phyloP scores from a whole-genome alignment of 2,888 invertebrate genomes.

The Caradrina clavipalpis region DNA sequence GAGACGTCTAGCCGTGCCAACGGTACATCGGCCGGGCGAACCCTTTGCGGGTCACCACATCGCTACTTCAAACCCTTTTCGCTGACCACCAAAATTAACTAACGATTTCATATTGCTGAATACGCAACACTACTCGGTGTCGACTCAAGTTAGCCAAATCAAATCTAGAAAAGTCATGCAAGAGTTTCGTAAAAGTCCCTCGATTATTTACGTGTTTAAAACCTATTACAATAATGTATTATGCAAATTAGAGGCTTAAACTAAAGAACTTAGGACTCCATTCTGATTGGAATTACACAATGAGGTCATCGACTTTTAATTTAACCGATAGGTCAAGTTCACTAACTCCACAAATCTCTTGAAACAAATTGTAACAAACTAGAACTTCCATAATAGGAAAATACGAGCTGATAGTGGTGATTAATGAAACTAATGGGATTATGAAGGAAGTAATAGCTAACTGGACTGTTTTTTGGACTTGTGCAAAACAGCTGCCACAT shows the following conservation, averaged over 20 bases:
- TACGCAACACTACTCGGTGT: not conserved
- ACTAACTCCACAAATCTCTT: not conserved
- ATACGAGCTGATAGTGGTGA: not conserved
- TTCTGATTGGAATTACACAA: not conserved
- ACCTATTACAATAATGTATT: not conserved
- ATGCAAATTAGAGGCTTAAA: not conserved
- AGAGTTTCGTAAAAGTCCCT: not conserved
- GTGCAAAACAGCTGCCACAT: too few relatives aligned
- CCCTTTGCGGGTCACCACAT: slow-evolving; percentile 34
- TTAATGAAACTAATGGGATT: not conserved
- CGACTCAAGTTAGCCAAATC: not conserved
- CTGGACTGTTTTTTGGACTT: too few relatives aligned
- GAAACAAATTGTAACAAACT: not conserved
- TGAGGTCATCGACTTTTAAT: not conserved
- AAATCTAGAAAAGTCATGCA: not conserved
- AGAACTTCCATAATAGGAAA: not conserved
- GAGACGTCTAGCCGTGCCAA: slow-evolving; percentile 25
- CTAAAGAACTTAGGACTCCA: not conserved
- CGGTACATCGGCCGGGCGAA: slow-evolving; percentile 43
- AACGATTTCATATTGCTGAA: slow-evolving; percentile 2
- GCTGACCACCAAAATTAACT: slow-evolving; percentile 18
- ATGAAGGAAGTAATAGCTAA: not conserved
- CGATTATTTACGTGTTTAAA: not conserved
- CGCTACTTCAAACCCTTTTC: slow-evolving; percentile 17
- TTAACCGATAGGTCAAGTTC: slow-evolving; percentile 2